phyloP scores from a whole-genome alignment of 2,888 invertebrate genomes.

The Leptinotarsa juncta region DNA sequence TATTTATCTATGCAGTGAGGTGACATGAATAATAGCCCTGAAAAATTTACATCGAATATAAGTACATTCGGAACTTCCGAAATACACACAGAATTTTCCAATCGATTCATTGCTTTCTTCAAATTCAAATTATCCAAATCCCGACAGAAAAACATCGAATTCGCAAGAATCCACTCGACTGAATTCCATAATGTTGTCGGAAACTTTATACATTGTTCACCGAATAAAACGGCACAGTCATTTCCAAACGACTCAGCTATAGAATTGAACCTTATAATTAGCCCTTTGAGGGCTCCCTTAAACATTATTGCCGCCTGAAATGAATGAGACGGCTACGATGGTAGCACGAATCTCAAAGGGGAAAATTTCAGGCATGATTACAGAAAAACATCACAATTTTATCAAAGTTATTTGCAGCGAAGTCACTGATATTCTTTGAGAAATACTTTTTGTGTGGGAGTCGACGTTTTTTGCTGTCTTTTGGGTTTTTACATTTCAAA shows the following conservation, averaged over 20 bases:
- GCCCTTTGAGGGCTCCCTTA: neutral
- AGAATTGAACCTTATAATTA: constrained; percentile 3
- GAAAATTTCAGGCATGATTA: neutral
- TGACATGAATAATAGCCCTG: no score
- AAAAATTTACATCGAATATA: no score
- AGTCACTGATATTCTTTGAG: neutral
- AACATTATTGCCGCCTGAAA: constrained; percentile 2
- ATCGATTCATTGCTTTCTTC: neutral
- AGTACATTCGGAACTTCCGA: no score
- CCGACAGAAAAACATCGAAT: neutral
- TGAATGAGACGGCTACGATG: neutral
- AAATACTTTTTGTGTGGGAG: no score
- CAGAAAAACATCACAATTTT: neutral
- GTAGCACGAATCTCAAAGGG: neutral
- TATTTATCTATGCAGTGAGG: no score
- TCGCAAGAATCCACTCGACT: neutral
- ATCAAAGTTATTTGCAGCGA: neutral
- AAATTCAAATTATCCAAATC: neutral
- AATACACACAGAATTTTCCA: no score
- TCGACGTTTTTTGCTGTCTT: no score
- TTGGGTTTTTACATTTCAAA: no score
- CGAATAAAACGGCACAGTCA: neutral
- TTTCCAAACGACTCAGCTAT: constrained; percentile 1
- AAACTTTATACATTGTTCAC: constrained; percentile 4
- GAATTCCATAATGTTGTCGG: constrained; percentile 2